Conservation (phyloP, 1,140 invertebrate species). For the Drosophila teissieri region DNA sequence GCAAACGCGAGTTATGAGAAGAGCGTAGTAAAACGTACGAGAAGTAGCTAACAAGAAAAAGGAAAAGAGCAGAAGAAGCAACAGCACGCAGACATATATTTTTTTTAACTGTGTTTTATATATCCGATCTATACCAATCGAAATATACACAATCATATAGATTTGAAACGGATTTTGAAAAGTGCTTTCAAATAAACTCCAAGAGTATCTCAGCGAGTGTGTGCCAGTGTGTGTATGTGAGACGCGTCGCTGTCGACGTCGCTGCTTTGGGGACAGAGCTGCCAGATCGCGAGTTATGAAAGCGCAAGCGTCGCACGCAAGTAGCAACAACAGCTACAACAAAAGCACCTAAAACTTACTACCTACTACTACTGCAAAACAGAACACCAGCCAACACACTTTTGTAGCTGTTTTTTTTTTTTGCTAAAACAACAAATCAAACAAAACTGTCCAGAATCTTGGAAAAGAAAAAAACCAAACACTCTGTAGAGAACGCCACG, state of each 20-base stretch:
- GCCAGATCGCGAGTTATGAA: constrained; percentile 79
- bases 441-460: neutral
- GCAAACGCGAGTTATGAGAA: constrained; percentile 65
- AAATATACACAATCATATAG: neutral
- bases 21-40: constrained; percentile 25
- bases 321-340: constrained; percentile 46
- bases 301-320: constrained; percentile 71
- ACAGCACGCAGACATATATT: constrained; percentile 11
- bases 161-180: constrained; percentile 8
- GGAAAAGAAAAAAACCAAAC: neutral
- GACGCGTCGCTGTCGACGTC: constrained; percentile 20
- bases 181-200: constrained; percentile 12
- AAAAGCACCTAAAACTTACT: constrained; percentile 25
- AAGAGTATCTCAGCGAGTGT: constrained; percentile 22
- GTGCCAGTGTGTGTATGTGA: constrained; percentile 27
- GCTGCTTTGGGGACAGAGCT: constrained; percentile 53
- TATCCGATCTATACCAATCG: neutral
- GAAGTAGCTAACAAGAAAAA: constrained; percentile 19
- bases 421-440: neutral
- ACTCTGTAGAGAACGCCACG: neutral
- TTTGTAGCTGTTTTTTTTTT: constrained; percentile 12
- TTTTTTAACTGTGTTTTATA: constrained; percentile 31
- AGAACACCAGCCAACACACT: neutral
- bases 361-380: constrained; percentile 12
- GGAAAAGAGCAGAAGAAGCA: neutral